Evolutionary conservation across 2,888 invertebrate species (phyloP).

Genomic region (Zootermopsis nevadensis): DNA sequence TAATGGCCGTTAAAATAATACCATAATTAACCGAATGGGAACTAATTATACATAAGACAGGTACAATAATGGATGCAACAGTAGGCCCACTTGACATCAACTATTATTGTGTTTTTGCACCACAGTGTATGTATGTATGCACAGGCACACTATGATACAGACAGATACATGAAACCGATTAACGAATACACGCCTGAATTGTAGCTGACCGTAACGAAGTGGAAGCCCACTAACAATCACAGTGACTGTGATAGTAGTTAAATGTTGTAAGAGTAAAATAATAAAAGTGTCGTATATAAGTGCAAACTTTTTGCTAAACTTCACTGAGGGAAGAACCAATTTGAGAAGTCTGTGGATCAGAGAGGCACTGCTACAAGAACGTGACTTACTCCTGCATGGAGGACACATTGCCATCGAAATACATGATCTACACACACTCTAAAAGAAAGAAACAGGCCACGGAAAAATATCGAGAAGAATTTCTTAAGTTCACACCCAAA

Average conservation of each 20-base stretch:
- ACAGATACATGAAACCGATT: too few species aligned
- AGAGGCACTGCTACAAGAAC: not conserved
- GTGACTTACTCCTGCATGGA: not conserved
- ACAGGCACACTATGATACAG: too few species aligned
- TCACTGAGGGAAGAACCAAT: not conserved
- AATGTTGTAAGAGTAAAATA: not conserved
- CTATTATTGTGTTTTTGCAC: too few species aligned
- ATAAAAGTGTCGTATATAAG: not conserved
- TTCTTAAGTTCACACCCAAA: constrained; percentile 28
- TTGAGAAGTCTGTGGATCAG: not conserved
- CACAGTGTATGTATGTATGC: too few species aligned
- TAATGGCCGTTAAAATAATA: too few species aligned
- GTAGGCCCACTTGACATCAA: too few species aligned
- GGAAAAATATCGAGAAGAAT: constrained; percentile 13
- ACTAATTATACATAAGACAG: too few species aligned
- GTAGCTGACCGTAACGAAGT: not conserved
- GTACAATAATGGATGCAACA: too few species aligned
- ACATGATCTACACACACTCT: not conserved
- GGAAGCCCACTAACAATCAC: not conserved
- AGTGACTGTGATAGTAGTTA: not conserved
- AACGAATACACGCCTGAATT: not conserved
- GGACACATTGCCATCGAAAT: not conserved
- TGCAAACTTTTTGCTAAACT: not conserved
- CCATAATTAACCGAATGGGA: too few species aligned
- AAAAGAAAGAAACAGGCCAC: not conserved